Base-by-base conservation (phyloP, 2,113 vertebrate species). In the Microtus ochrogaster region DNA sequence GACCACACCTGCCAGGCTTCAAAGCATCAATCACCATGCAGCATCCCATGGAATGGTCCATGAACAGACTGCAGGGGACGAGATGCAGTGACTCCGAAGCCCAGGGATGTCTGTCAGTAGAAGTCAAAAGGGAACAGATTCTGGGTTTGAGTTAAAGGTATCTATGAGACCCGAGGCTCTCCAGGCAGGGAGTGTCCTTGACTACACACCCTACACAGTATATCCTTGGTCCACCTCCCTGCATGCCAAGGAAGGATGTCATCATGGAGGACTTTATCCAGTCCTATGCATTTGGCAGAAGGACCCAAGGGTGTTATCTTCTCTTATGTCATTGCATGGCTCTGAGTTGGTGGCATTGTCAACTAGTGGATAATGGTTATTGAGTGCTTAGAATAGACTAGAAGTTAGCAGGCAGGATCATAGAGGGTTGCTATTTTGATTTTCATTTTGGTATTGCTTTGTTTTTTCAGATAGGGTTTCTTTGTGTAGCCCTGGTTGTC, bases 181-280 rank as follows among this genome's bases (percentile, higher is more conserved):
- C 39, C 4, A 44, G 0, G 14, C 0, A 2, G 28, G 12, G 66
- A 30, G 2, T 58, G 24, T 39, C 36, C 47, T 49, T 52, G 22
- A 68, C 66, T 26, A 8, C 22, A 36, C 21, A 70, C 36, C 9
- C 36, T 33, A 39, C 2, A 1, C 66, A 33, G 12, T 58, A 10
- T 21, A 5, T 22, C 36, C 77, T 9, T 66, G 26, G 41, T 52
- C 33, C 12, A 28, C 7, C 61, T 63, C 17, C 22, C 26, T 55
- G 33, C 12, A 55, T 41, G 14, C 30, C 72, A 77, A 82, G 87
- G 30, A 44, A 76, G 68, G 79, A 33, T 0, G 22, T 30, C 36
- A 2, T 13, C 1, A 2, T 0, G 28, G 14, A 33, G 68, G 55
- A 10, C 30, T 10, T 28, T 52, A 74, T 36, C 63, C 52, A 0